Base-by-base conservation (phyloP, 37 sponge, comb jelly and placozoan species). In the Aplysina aerophoba region DNA sequence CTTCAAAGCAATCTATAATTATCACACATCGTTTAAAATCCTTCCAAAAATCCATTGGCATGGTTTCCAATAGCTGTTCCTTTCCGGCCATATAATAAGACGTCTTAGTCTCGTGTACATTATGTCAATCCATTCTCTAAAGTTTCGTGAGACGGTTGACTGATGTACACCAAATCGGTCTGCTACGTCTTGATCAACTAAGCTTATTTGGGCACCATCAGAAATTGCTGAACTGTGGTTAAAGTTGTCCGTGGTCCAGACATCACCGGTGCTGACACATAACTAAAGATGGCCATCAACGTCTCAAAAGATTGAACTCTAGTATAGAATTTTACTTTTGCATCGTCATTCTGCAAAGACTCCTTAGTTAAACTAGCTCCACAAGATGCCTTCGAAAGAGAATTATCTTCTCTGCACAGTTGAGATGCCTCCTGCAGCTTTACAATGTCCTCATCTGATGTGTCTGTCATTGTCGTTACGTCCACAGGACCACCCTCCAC, bases 1-100 rank as follows among this genome's bases (percentile, higher is more conserved):
- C 77, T 41, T 91, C 92, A 71, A 88, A 84, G 59, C 91, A 91
- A 50, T 91, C 92, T 58, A 89, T 91, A 15, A 91, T 85, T 0
- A 39, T 34, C 4, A 89, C 89, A 81, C 92, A 88, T 0, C 63
- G 30, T 40, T 20, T 41, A 34, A 83, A 86, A 38, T 80, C 14
- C 68, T 61, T 80, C 61, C 69, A 65, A 59, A 91, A 91, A 19
- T 66, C 85, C 81, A 84, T 59, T 28, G 92, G 92, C 92, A 91
- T 91, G 0, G 88, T 91, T 50, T 73, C 69, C 59, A 80, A 35
- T 19, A 87, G 59, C 81, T 82, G 55, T 36, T 54, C 82, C 82
- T 66, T 33, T 20, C 53, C n/a, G 83, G 88, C 85, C 89, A 83
- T 0, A 33, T 20, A 62, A 90, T 83, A 19, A 86, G 38, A 13